Evolutionary conservation across 2,797 vertebrate species (phyloP), one percentile per base, ranked within the genome.

Genomic region (Sebastes baramenuke): DNA sequence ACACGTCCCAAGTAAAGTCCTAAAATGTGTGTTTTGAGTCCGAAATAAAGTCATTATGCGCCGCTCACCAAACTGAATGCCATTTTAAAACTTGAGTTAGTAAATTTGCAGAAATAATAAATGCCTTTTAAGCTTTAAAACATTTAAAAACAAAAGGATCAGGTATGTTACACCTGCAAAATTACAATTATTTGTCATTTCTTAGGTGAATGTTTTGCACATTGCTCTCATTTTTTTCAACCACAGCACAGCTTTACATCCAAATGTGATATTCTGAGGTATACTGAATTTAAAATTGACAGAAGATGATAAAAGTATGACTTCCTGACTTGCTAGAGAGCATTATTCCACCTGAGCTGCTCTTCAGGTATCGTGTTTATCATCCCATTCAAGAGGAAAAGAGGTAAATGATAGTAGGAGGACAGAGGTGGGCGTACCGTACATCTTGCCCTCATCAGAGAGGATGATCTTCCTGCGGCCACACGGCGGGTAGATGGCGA

Each of bases 391-490:
- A 46, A 56, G 12, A 71, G 27, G 22, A 62, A 22, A 62, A 68
- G 38, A n/a, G 24, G 30, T 4, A 25, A 38, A 58, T 6, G 79
- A 80, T 18, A 77, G 61, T 60, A 62, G 27, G 65, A 73, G 18
- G 61, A 80, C 1, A 81, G 82, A 30, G 73, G 34, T 84, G 90
- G 84, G 95, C 98, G 94, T 98, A 99, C 98, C 98, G 16, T 99
- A 99, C 98, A 99, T 99, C 96, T 99, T 99, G 95, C 98, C 98
- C 92, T 99, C 98, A 1, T 99, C 98, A 1, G 98, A 98, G 93
- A 99, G 95, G 95, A 99, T 99, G 87, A 99, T 99, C 92, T 99
- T 99, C 87, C 98, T 95, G 18, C 98, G 96, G 81, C 98, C 98
- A 2, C 98, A 99, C 72, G 98, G 98, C 0, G 98, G 98, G 92